Conservation (phyloP, 2,888 invertebrate species). For the Megastigmus dorsalis region DNA sequence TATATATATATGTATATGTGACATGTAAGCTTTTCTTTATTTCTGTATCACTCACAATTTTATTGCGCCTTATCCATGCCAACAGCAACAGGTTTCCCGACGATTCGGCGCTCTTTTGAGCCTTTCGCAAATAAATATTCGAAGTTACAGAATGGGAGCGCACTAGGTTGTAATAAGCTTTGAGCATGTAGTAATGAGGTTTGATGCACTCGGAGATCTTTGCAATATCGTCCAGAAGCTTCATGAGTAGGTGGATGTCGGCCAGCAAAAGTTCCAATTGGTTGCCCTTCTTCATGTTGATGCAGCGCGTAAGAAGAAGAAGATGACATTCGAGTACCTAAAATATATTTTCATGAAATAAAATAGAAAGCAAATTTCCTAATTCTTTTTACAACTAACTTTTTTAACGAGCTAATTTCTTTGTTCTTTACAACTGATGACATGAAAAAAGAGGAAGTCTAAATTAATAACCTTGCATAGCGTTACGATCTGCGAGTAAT, state of each 20-base stretch:
- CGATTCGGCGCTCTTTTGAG: slow-evolving; percentile 50
- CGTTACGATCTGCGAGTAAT: slow-evolving; percentile 39
- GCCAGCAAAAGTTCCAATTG: slow-evolving; percentile 49
- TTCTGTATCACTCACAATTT: slow-evolving; percentile 55
- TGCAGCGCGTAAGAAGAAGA: slow-evolving; percentile 57
- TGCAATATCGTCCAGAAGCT: slow-evolving; percentile 32
- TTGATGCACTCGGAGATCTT: slow-evolving; percentile 52
- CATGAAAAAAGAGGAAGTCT: too few species aligned
- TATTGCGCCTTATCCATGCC: slow-evolving; percentile 60
- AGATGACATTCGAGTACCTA: slow-evolving; percentile 62
- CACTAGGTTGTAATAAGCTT: slow-evolving; percentile 57
- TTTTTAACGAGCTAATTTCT: not conserved
- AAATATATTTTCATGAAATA: not conserved
- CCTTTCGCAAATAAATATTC: slow-evolving; percentile 49
- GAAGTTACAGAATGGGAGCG: slow-evolving; percentile 44
- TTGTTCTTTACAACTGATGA: too few species aligned
- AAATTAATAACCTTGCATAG: slow-evolving; percentile 38
- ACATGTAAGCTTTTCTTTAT: too few species aligned
- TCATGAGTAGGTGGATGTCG: slow-evolving; percentile 51
- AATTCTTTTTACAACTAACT: not conserved
- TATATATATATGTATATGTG: slow-evolving; percentile 1
- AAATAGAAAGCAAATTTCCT: too few species aligned
- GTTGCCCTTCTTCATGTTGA: slow-evolving; percentile 58
- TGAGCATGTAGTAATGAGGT: slow-evolving; percentile 59
- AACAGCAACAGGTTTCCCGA: slow-evolving; percentile 57